These are phyloP conservation scores for Clarias platycephalus DNA, from an alignment of 2,797 vertebrate species.

Conservation along the genomic window DNA sequence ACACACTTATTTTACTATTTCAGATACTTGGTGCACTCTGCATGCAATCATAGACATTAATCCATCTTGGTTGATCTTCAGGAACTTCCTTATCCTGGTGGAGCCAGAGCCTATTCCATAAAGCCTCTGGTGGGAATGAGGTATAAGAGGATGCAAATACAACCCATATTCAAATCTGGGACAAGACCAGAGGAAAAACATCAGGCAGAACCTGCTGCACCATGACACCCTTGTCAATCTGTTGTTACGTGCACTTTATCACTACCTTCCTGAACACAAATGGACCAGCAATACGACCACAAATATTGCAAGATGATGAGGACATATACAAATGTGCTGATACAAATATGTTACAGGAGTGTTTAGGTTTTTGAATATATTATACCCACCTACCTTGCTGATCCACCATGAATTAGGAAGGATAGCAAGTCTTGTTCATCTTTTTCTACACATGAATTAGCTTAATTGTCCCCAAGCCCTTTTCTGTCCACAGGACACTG, in stretches of 20 bases:
- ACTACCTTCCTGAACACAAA: neutral
- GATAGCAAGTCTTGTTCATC: neutral
- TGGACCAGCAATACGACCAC: neutral
- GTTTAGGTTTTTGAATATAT: neutral
- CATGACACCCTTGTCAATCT: neutral
- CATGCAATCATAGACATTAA: neutral
- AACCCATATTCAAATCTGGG: neutral
- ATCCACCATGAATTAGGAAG: neutral
- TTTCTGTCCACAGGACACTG: neutral
- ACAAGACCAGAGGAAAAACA: neutral
- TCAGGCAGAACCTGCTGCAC: neutral
- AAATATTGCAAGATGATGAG: neutral
- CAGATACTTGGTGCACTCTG: neutral
- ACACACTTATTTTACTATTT: neutral
- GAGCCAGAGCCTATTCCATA: neutral
- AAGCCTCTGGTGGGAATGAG: neutral
- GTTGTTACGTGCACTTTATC: neutral
- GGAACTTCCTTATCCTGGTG: neutral
- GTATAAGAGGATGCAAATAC: neutral
- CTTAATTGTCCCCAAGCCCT: neutral
- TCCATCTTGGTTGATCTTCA: neutral
- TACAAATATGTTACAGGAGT: neutral
- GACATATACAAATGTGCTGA: neutral
- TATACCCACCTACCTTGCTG: neutral
- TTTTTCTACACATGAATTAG: neutral